A percentile compares a stretch with the other conserved stretches of the same genome.
Evolutionary conservation across 2,113 vertebrate species (phyloP).

Genomic region (Mus spicilegus): DNA sequence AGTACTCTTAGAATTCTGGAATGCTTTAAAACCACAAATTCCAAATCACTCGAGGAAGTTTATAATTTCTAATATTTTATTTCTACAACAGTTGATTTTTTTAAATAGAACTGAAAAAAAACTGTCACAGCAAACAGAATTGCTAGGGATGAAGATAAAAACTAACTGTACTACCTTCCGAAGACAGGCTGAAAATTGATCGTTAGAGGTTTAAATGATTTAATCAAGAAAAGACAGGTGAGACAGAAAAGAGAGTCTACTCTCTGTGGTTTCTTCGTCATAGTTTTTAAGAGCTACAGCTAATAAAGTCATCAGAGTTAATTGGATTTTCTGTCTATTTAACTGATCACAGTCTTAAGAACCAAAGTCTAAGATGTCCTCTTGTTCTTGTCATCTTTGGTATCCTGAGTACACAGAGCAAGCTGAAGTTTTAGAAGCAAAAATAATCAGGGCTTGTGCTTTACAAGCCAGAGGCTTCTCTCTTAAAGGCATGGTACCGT

Average conservation of each 20-base stretch:
- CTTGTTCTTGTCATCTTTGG: background rate
- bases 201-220: constrained; percentile 46
- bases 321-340: background rate
- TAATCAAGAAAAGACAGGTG: constrained; percentile 12
- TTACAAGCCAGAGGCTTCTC: background rate
- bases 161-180: constrained; percentile 11
- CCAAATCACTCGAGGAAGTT: constrained; percentile 8
- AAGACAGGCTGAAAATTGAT: constrained; percentile 47
- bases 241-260: background rate
- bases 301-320: background rate
- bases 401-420: background rate
- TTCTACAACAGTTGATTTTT: constrained; percentile 45
- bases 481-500: background rate
- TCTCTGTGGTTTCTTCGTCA: background rate
- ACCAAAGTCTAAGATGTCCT: background rate
- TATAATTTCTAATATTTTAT: constrained; percentile 7
- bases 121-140: background rate
- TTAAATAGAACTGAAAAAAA: constrained; percentile 6
- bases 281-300: constrained; percentile 4
- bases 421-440: constrained; percentile 20
- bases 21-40: background rate
- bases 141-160: constrained; percentile 27
- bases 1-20: background rate
- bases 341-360: background rate
- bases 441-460: constrained; percentile 4